A percentile compares a stretch with the other conserved stretches of the same genome.
phyloP scores from a whole-genome alignment of 2,888 invertebrate genomes.

The Cylloceria caligata region DNA sequence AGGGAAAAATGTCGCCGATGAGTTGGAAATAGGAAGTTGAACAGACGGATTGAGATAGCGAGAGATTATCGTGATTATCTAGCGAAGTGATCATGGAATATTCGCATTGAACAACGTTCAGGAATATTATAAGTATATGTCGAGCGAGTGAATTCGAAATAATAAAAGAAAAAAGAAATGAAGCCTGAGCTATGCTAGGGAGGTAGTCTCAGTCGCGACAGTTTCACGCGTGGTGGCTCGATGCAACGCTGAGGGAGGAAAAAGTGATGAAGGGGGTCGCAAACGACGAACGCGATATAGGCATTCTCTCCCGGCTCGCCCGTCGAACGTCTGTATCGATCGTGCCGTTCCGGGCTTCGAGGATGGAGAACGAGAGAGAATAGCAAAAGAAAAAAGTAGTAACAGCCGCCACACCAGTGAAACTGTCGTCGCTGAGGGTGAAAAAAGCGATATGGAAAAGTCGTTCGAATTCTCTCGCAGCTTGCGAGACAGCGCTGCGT shows the following conservation, averaged over 20 bases:
- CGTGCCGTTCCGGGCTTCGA: conserved; percentile 62
- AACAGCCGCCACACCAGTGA: conserved; percentile 20
- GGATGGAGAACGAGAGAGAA: conserved; percentile 41
- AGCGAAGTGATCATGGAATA: conserved; percentile 38
- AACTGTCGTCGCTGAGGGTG: conserved; percentile 40
- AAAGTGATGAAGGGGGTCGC: too few species aligned
- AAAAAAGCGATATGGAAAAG: conserved; percentile 31
- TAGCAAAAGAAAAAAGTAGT: conserved; percentile 23
- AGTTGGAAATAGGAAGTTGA: not conserved
- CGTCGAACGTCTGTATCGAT: conserved; percentile 71
- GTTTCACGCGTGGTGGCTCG: conserved; percentile 17
- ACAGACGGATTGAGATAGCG: not conserved
- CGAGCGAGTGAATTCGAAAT: conserved; percentile 40
- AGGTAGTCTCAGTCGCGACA: conserved; percentile 20
- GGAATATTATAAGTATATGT: conserved; percentile 32
- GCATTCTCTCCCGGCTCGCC: conserved; percentile 55
- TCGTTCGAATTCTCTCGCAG: conserved; percentile 62
- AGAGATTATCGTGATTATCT: conserved; percentile 38
- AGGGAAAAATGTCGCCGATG: conserved; percentile 1
- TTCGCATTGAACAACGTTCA: conserved; percentile 39
- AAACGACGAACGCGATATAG: conserved; percentile 36
- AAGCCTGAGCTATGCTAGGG: not conserved
- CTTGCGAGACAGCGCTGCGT: conserved; percentile 45
- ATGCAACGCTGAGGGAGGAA: conserved; percentile 46
- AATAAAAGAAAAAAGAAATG: conserved; percentile 15